These are phyloP conservation scores for Oceanodroma leucorhoa DNA, from an alignment of 2,797 vertebrate genomes.

Conservation along the genomic window DNA sequence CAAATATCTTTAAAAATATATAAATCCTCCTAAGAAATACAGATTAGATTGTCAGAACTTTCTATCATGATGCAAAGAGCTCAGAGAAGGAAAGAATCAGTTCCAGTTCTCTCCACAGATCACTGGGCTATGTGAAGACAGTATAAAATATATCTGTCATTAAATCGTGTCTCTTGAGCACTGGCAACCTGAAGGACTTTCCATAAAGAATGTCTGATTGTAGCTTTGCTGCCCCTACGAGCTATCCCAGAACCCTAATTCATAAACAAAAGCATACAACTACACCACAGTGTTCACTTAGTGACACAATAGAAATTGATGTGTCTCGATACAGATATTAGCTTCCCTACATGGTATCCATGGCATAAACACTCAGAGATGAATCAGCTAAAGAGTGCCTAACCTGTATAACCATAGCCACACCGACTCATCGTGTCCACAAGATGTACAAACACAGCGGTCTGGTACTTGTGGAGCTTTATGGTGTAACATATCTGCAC, in stretches of 20 bases:
- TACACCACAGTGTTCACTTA: neutral
- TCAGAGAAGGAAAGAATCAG: neutral
- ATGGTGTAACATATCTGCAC: neutral
- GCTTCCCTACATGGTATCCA: neutral
- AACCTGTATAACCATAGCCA: neutral
- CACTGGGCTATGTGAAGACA: neutral
- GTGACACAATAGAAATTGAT: neutral
- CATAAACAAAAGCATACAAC: neutral
- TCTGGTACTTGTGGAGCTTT: neutral
- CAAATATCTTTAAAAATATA: neutral
- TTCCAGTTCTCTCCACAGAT: neutral
- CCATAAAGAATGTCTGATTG: neutral
- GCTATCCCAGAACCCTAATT: neutral
- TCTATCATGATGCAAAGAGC: neutral
- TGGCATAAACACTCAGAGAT: neutral
- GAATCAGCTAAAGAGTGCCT: neutral
- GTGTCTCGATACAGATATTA: neutral
- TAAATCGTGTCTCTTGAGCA: neutral
- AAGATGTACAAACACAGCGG: neutral
- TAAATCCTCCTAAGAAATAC: neutral
- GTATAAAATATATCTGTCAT: neutral
- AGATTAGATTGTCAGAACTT: neutral
- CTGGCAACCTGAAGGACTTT: neutral
- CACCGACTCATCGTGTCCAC: neutral
- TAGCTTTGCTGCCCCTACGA: neutral